These are phyloP conservation scores for Pyxicephalus adspersus DNA, from an alignment of 2,113 vertebrate species.

Conservation along the genomic window DNA sequence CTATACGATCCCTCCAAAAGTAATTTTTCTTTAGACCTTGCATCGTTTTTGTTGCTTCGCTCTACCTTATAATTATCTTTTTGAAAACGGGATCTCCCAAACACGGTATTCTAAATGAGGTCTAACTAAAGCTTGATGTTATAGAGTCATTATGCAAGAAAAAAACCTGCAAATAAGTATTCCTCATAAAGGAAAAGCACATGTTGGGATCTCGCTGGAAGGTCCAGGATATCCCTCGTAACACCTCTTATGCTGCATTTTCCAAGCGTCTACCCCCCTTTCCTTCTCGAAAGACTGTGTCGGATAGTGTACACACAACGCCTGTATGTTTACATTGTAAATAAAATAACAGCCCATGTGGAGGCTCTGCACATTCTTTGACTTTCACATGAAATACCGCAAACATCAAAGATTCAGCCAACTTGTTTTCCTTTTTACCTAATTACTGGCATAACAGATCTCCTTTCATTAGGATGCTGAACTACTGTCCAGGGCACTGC, in stretches of 20 bases:
- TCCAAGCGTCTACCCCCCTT: neutral
- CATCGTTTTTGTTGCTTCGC: too few relatives aligned
- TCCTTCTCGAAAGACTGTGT: neutral
- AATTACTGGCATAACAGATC: constrained; percentile 6
- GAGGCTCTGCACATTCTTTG: constrained; percentile 2
- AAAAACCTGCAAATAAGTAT: neutral
- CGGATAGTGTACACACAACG: constrained; percentile 13
- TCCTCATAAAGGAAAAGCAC: constrained; percentile 1
- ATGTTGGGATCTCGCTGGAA: neutral
- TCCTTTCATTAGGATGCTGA: constrained; percentile 17
- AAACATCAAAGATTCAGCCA: constrained; percentile 12
- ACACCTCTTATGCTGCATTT: constrained; percentile 23
- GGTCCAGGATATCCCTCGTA: constrained; percentile 26
- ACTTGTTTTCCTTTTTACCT: neutral
- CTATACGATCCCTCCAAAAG: too few relatives aligned
- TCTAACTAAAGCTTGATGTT: too few relatives aligned
- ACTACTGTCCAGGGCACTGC: neutral
- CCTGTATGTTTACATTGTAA: constrained; percentile 44
- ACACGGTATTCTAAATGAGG: too few relatives aligned
- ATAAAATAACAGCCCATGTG: constrained; percentile 25
- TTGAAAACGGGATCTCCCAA: too few relatives aligned
- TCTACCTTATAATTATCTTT: too few relatives aligned
- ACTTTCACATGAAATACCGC: neutral
- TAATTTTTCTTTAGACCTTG: too few relatives aligned
- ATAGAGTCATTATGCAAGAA: neutral